Conservation (phyloP, 2,113 vertebrate species). For the Anas platyrhynchos region DNA sequence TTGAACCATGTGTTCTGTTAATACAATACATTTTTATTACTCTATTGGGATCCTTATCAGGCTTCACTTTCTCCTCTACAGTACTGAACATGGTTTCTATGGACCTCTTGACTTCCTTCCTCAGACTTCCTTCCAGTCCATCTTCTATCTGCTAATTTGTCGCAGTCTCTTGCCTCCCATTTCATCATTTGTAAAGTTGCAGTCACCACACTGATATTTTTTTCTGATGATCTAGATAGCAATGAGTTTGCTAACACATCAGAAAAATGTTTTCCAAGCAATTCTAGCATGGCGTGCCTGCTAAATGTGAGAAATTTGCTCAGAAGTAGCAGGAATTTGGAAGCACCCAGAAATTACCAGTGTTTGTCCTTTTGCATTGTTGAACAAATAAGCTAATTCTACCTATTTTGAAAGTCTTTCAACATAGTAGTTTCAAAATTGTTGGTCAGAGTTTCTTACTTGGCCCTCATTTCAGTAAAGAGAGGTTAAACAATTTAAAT, state of each 20-base stretch:
- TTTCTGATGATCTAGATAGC: background rate
- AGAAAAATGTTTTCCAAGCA: background rate
- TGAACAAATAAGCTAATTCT: conserved; percentile 17
- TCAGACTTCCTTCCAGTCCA: background rate
- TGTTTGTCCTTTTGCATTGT: background rate
- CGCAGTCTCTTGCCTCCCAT: background rate
- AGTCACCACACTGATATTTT: background rate
- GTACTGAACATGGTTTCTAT: background rate
- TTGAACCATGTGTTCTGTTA: background rate
- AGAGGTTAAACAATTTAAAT: background rate
- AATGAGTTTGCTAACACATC: background rate
- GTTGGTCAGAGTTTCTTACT: conserved; percentile 39
- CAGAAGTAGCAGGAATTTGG: background rate
- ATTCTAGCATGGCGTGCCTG: background rate
- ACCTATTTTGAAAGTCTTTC: conserved; percentile 50
- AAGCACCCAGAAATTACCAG: background rate
- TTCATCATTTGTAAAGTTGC: background rate
- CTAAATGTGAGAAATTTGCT: background rate
- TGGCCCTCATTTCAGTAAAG: conserved; percentile 29
- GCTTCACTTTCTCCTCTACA: background rate
- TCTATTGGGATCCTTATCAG: background rate
- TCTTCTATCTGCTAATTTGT: background rate
- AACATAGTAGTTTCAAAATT: conserved; percentile 37
- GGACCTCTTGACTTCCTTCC: background rate
- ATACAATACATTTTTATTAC: background rate